Percentiles rank a stretch among this genome's conserved stretches.
These are phyloP conservation scores for Lanius collurio DNA, from an alignment of 2,113 vertebrate genomes.

Conservation along the genomic window DNA sequence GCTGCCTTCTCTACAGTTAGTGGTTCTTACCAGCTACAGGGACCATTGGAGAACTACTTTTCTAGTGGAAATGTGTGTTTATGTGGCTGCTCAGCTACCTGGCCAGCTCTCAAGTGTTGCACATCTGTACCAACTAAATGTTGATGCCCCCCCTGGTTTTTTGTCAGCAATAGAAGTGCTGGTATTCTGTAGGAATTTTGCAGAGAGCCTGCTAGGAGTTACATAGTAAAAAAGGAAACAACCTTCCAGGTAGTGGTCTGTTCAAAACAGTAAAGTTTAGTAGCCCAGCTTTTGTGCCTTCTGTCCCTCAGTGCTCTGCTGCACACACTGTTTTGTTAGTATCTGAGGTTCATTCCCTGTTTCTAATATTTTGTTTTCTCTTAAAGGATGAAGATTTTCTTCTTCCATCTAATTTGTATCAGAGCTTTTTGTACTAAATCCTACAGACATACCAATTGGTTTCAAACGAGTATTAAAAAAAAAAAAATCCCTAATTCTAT, in stretches of 20 bases:
- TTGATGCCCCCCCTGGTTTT: background rate
- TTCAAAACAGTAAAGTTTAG: background rate
- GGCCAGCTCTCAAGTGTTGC: background rate
- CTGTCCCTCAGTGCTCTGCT: background rate
- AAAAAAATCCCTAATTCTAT: background rate
- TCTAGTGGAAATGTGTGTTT: background rate
- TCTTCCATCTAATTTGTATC: background rate
- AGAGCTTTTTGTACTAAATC: background rate
- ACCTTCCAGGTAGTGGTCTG: background rate
- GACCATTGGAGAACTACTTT: background rate
- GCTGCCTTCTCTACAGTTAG: background rate
- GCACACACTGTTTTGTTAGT: background rate
- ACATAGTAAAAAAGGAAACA: background rate
- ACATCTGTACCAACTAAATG: accelerated
- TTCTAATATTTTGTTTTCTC: background rate
- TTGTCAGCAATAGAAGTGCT: background rate
- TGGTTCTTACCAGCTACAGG: background rate
- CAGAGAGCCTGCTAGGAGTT: background rate
- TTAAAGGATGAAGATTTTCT: background rate
- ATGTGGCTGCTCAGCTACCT: background rate
- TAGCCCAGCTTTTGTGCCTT: background rate
- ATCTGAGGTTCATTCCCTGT: background rate
- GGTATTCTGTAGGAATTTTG: background rate
- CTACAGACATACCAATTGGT: background rate
- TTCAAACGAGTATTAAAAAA: background rate